phyloP scores from a whole-genome alignment of 2,113 vertebrate genomes.

The Ptilorrhoa leucosticta region DNA sequence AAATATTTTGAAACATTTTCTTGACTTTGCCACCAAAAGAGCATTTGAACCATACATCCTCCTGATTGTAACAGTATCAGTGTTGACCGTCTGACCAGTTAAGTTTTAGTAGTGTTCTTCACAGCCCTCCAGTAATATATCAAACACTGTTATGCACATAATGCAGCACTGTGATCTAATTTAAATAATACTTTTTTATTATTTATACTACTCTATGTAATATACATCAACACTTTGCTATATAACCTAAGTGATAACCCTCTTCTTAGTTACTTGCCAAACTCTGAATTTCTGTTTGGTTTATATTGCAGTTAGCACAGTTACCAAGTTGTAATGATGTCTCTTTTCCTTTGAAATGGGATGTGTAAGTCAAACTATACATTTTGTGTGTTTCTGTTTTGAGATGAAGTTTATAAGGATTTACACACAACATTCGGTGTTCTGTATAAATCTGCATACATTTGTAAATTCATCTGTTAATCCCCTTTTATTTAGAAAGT shows the following conservation, averaged over 20 bases:
- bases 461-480: constrained; percentile 66
- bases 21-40: constrained; percentile 70
- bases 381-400: constrained; percentile 70
- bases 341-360: constrained; percentile 65
- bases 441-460: constrained; percentile 70
- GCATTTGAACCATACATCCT: constrained; percentile 64
- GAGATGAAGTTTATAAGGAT: constrained; percentile 67
- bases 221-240: constrained; percentile 82
- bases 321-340: constrained; percentile 73
- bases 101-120: constrained; percentile 71
- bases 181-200: constrained; percentile 87
- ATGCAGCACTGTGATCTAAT: constrained; percentile 86
- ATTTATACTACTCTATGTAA: constrained; percentile 84
- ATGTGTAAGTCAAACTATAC: constrained; percentile 74
- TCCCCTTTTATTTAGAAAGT: constrained; percentile 51
- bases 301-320: constrained; percentile 76
- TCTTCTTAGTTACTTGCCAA: constrained; percentile 76
- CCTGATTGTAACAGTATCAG: constrained; percentile 70
- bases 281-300: constrained; percentile 70
- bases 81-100: constrained; percentile 71
- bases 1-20: constrained; percentile 43
- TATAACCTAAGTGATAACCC: constrained; percentile 78
- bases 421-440: constrained; percentile 72
- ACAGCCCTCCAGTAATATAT: constrained; percentile 77
- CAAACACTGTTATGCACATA: constrained; percentile 84